A percentile compares a stretch with the other conserved stretches of the same genome.
Conservation (phyloP, 1,140 invertebrate genomes). For the Pseudomyrmex sp. region DNA sequence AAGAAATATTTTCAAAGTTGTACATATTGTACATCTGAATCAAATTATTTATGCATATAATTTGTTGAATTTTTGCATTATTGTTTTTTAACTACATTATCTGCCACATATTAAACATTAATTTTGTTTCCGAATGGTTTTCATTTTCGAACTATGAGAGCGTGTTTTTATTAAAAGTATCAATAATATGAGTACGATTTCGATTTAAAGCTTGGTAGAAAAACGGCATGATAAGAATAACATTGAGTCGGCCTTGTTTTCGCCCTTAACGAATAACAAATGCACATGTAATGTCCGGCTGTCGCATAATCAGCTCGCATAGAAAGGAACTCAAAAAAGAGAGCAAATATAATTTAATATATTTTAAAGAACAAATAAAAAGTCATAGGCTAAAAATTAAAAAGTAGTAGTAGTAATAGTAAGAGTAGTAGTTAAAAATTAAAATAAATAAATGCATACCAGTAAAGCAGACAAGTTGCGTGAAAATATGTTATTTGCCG, state of each 20-base stretch:
- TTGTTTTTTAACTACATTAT: not conserved
- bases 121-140: conserved; percentile 23
- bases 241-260: conserved; percentile 44
- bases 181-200: not conserved
- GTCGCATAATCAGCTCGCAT: conserved; percentile 24
- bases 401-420: too few species aligned
- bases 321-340: conserved; percentile 45
- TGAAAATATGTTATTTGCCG: conserved; percentile 34
- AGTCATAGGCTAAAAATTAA: too few species aligned
- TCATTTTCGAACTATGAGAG: conserved; percentile 2
- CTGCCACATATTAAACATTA: conserved; percentile 27
- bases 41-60: not conserved
- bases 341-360: too few species aligned
- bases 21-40: not conserved
- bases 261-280: conserved; percentile 58
- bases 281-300: conserved; percentile 32
- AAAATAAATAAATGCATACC: too few species aligned
- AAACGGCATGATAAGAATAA: conserved; percentile 51
- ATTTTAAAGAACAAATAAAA: too few species aligned
- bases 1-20: not conserved
- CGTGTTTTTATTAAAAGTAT: conserved; percentile 10
- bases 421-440: too few species aligned
- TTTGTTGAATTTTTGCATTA: not conserved
- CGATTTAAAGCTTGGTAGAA: conserved; percentile 37
- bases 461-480: conserved; percentile 12